Evolutionary conservation across 2,888 invertebrate species (phyloP).

Genomic region (Caenorhabditis sp.): DNA sequence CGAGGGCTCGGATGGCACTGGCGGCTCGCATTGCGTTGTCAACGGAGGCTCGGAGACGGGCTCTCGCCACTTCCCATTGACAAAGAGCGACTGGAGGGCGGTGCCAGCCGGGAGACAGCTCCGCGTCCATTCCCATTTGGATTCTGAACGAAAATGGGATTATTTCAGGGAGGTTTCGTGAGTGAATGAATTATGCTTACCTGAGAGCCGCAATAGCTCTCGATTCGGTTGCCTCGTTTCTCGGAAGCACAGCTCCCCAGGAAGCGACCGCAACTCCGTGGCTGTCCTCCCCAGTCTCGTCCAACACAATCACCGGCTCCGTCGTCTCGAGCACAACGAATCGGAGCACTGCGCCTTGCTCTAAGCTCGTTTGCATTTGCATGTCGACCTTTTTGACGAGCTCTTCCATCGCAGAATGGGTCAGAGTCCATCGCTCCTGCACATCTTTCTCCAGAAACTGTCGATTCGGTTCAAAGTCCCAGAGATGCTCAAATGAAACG

Average conservation of each 20-base stretch:
- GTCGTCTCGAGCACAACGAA: constrained; percentile 60
- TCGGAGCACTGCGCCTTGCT: constrained; percentile 54
- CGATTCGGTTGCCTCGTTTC: constrained; percentile 56
- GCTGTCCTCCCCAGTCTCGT: constrained; percentile 64
- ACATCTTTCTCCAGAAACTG: constrained; percentile 65
- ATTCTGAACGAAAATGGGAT: constrained; percentile 47
- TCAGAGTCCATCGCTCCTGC: constrained; percentile 64
- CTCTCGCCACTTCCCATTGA: constrained; percentile 67
- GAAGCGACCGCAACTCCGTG: constrained; percentile 71
- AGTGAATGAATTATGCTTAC: too few relatives aligned
- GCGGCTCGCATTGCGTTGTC: constrained; percentile 66
- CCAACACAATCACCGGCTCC: constrained; percentile 58
- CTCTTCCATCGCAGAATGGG: constrained; percentile 52
- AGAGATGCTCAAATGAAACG: constrained; percentile 69
- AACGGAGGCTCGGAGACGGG: constrained; percentile 59
- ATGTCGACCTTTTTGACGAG: constrained; percentile 62
- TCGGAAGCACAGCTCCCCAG: constrained; percentile 74
- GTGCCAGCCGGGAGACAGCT: constrained; percentile 53
- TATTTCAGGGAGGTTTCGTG: too few relatives aligned
- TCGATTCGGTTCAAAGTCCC: constrained; percentile 69
- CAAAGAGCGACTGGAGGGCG: constrained; percentile 60
- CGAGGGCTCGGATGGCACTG: constrained; percentile 57
- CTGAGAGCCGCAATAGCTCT: constrained; percentile 58
- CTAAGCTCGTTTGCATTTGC: constrained; percentile 54
- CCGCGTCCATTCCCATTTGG: constrained; percentile 63